phyloP scores from a whole-genome alignment of 2,888 invertebrate genomes.

The Dryobota labecula region DNA sequence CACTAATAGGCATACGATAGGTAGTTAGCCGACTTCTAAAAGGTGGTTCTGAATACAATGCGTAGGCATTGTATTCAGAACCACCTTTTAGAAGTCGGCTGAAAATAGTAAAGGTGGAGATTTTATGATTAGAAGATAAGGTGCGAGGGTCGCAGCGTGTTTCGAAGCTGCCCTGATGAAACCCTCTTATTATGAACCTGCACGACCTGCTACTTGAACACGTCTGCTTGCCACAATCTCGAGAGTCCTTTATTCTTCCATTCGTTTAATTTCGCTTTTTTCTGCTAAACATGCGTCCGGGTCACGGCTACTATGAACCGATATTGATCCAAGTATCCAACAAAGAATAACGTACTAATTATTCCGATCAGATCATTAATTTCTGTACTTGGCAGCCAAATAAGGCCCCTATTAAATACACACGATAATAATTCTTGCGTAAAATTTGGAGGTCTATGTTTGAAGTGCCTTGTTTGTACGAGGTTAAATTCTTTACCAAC shows the following conservation, averaged over 20 bases:
- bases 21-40: no score
- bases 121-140: conserved; percentile 81
- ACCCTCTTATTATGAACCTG: conserved; percentile 87
- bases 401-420: conserved; percentile 50
- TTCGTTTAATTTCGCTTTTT: conserved; percentile 77
- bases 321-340: conserved; percentile 52
- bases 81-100: conserved; percentile 47
- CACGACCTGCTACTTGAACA: conserved; percentile 87
- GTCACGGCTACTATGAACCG: conserved; percentile 46
- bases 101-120: conserved; percentile 70
- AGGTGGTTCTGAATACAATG: no score
- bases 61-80: conserved; percentile 25
- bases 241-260: conserved; percentile 79
- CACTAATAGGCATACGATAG: background rate
- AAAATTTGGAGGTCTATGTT: conserved; percentile 41
- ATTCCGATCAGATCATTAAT: conserved; percentile 52
- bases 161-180: conserved; percentile 73
- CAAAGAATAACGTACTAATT: conserved; percentile 37
- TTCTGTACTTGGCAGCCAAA: conserved; percentile 52
- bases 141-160: conserved; percentile 72
- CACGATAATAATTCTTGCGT: conserved; percentile 54
- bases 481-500: conserved; percentile 53
- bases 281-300: conserved; percentile 55
- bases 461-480: conserved; percentile 39
- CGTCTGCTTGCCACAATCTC: conserved; percentile 86